These are phyloP conservation scores for Chaetura pelagica DNA, from an alignment of 2,113 vertebrate genomes.

Conservation along the genomic window DNA sequence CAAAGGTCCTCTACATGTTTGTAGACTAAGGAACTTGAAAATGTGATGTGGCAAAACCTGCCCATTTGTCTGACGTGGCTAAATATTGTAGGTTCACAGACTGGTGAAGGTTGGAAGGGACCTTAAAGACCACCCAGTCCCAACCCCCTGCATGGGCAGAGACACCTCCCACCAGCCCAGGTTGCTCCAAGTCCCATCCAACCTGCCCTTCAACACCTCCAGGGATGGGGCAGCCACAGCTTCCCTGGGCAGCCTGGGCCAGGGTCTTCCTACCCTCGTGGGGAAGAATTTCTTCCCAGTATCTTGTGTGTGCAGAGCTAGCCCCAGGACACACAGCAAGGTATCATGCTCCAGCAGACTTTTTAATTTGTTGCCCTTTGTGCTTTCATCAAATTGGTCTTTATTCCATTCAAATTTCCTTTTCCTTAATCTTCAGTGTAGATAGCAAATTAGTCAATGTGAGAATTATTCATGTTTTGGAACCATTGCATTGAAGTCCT, in stretches of 20 bases:
- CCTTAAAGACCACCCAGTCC: too few relatives aligned
- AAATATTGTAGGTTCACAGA: background rate
- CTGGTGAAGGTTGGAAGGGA: too few relatives aligned
- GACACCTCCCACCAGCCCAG: too few relatives aligned
- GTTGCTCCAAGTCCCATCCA: too few relatives aligned
- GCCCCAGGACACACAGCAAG: background rate
- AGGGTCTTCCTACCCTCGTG: too few relatives aligned
- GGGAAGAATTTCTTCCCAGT: too few relatives aligned
- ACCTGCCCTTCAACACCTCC: too few relatives aligned
- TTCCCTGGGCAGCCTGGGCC: too few relatives aligned
- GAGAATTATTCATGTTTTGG: background rate
- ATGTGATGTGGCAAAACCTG: background rate
- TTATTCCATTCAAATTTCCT: background rate
- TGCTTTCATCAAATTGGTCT: background rate
- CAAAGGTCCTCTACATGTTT: background rate
- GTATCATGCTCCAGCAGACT: background rate
- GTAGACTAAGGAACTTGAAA: background rate
- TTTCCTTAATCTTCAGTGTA: background rate
- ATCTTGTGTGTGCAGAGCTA: background rate
- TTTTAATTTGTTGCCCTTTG: background rate
- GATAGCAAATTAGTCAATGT: background rate
- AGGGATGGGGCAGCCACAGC: too few relatives aligned
- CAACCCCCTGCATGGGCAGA: too few relatives aligned
- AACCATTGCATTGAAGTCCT: background rate
- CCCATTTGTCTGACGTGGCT: background rate